A percentile compares a stretch with the other conserved stretches of the same genome.
Evolutionary conservation across 2,113 vertebrate species (phyloP).

Genomic region (Syngnathus typhle): DNA sequence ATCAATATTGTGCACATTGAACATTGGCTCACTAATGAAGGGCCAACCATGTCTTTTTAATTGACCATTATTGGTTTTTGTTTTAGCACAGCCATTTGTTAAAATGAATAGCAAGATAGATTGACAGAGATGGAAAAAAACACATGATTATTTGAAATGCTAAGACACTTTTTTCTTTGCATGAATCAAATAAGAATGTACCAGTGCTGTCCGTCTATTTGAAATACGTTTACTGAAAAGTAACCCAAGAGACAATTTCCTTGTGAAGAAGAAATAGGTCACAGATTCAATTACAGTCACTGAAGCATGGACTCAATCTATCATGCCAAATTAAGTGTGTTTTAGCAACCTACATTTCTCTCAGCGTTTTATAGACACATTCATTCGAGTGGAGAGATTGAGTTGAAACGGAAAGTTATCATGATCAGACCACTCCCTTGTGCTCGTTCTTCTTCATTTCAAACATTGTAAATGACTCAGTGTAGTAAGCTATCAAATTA

Average conservation of each 20-base stretch:
- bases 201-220: slow-evolving; percentile 91
- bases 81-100: background rate
- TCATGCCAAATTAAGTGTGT: slow-evolving; percentile 99
- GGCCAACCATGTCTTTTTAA: background rate
- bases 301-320: slow-evolving; percentile 99
- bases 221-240: slow-evolving; percentile 79
- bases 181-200: slow-evolving; percentile 82
- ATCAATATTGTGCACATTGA: background rate
- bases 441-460: slow-evolving; percentile 56
- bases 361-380: slow-evolving; percentile 98
- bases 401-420: slow-evolving; percentile 76
- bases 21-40: background rate
- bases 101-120: background rate
- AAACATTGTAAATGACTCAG: slow-evolving; percentile 49
- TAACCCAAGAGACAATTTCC: slow-evolving; percentile 97
- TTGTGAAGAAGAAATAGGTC: slow-evolving; percentile 99
- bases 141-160: background rate
- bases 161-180: background rate
- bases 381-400: slow-evolving; percentile 89
- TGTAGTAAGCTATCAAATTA: slow-evolving; percentile 47
- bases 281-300: slow-evolving; percentile 99
- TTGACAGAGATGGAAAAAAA: background rate
- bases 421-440: slow-evolving; percentile 53
- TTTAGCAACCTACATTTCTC: slow-evolving; percentile 99
- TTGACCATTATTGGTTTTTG: background rate